These are phyloP conservation scores for Chelon auratus DNA, from an alignment of 2,797 vertebrate species.

Conservation along the genomic window DNA sequence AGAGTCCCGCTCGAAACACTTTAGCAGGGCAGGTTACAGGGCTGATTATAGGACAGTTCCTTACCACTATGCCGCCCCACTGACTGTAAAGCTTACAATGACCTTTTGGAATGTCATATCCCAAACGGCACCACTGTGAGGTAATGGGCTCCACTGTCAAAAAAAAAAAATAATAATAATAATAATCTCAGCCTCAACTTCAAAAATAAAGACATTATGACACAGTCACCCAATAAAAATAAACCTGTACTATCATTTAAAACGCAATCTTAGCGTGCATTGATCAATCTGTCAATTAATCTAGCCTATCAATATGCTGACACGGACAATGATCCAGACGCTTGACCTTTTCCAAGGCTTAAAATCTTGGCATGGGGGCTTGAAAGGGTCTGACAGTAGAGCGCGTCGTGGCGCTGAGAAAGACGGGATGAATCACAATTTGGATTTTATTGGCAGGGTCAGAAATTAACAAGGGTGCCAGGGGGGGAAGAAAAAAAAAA, in stretches of 20 bases:
- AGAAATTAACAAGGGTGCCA: slow-evolving; percentile 55
- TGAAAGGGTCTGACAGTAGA: slow-evolving; percentile 52
- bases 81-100: slow-evolving; percentile 53
- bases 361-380: slow-evolving; percentile 70
- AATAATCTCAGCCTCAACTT: neutral
- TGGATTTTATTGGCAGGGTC: slow-evolving; percentile 72
- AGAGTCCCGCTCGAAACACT: slow-evolving; percentile 43
- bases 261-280: slow-evolving; percentile 45
- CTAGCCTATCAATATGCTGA: slow-evolving; percentile 80
- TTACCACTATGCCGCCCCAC: slow-evolving; percentile 38
- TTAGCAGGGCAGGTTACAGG: slow-evolving; percentile 49
- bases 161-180: no score
- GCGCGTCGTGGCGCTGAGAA: slow-evolving; percentile 30
- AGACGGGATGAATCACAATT: slow-evolving; percentile 71
- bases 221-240: slow-evolving; percentile 6
- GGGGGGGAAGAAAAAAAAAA: slow-evolving; percentile 2
- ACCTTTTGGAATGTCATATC: slow-evolving; percentile 72
- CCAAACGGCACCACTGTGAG: slow-evolving; percentile 59
- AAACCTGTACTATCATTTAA: slow-evolving; percentile 13
- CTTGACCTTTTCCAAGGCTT: slow-evolving; percentile 81
- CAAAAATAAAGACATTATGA: slow-evolving; percentile 14
- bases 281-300: slow-evolving; percentile 78
- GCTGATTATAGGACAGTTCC: slow-evolving; percentile 61
- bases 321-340: slow-evolving; percentile 75
- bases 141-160: slow-evolving; percentile 58